A percentile compares a stretch with the other conserved stretches of the same genome.
These are phyloP conservation scores for Sphaeridia pumilis DNA, from an alignment of 2,888 invertebrate species.

Conservation along the genomic window DNA sequence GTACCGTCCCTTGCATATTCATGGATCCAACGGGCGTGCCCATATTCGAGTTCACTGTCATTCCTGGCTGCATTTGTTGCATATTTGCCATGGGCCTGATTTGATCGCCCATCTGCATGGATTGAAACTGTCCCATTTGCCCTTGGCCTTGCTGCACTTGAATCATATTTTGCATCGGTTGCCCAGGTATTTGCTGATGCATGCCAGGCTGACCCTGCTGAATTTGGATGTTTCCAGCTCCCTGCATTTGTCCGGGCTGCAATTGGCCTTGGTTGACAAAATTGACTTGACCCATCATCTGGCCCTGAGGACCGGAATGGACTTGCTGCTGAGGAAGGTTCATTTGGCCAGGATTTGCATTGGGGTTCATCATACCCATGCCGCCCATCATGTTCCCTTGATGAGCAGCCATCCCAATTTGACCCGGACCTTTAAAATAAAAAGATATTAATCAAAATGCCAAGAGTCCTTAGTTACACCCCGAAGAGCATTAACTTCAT, in stretches of 20 bases:
- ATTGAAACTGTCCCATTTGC: conserved; percentile 18
- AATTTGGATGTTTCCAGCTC: conserved; percentile 5
- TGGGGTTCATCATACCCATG: conserved; percentile 17
- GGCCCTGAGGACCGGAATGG: conserved; percentile 38
- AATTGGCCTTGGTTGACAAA: conserved; percentile 22
- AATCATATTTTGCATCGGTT: conserved; percentile 17
- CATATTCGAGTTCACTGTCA: background rate
- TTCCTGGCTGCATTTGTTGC: conserved; percentile 16
- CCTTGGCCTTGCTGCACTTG: conserved; percentile 18
- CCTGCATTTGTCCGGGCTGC: too few relatives aligned
- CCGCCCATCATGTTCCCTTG: conserved; percentile 22
- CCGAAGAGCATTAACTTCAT: too few relatives aligned
- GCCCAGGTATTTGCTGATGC: conserved; percentile 15
- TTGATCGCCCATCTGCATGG: conserved; percentile 24
- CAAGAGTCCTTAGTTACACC: too few relatives aligned
- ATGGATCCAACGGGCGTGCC: background rate
- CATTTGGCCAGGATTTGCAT: background rate
- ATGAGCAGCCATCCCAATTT: conserved; percentile 14
- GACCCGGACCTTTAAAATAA: background rate
- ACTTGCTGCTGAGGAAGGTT: conserved; percentile 38
- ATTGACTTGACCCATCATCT: conserved; percentile 16
- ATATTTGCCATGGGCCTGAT: background rate
- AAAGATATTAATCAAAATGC: background rate
- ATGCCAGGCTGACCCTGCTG: conserved; percentile 22
- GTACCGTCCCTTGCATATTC: conserved; percentile 30